These are phyloP conservation scores for Rhaphigaster nebulosa DNA, from an alignment of 2,888 invertebrate species.

Conservation along the genomic window DNA sequence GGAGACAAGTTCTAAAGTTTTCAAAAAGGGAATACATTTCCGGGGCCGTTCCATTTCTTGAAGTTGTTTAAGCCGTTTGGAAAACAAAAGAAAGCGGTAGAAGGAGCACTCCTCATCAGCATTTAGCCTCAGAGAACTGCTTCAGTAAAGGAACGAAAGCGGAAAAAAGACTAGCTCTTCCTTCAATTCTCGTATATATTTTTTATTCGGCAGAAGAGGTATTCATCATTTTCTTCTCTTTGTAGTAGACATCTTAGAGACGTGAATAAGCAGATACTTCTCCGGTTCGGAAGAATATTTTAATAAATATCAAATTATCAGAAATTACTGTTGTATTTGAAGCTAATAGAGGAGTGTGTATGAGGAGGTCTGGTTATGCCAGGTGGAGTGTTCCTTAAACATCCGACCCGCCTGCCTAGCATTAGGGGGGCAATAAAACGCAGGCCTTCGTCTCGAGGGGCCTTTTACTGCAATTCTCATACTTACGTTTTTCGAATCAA, in stretches of 20 bases:
- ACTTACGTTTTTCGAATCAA: constrained; percentile 12
- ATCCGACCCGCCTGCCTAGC: neutral
- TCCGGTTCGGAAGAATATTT: neutral
- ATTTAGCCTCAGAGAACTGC: constrained; percentile 12
- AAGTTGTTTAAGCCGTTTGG: constrained; percentile 40
- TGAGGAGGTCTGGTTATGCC: neutral
- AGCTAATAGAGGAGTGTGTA: neutral
- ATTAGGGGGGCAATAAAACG: constrained; percentile 14
- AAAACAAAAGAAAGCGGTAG: constrained; percentile 40
- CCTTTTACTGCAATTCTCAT: neutral
- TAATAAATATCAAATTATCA: constrained; percentile 11
- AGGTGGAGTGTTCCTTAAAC: neutral
- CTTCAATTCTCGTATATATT: constrained; percentile 26
- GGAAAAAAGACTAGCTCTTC: neutral
- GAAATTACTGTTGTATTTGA: neutral
- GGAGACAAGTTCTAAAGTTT: constrained; percentile 37
- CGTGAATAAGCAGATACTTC: neutral
- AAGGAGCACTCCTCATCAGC: constrained; percentile 24
- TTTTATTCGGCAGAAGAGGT: constrained; percentile 2
- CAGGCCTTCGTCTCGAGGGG: constrained; percentile 14
- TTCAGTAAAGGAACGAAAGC: neutral
- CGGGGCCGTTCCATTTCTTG: neutral
- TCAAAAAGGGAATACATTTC: constrained; percentile 31
- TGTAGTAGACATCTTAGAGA: neutral
- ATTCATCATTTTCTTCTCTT: constrained; percentile 5